Conservation (phyloP, 2,888 invertebrate genomes). For the Eupithecia vulgata region DNA sequence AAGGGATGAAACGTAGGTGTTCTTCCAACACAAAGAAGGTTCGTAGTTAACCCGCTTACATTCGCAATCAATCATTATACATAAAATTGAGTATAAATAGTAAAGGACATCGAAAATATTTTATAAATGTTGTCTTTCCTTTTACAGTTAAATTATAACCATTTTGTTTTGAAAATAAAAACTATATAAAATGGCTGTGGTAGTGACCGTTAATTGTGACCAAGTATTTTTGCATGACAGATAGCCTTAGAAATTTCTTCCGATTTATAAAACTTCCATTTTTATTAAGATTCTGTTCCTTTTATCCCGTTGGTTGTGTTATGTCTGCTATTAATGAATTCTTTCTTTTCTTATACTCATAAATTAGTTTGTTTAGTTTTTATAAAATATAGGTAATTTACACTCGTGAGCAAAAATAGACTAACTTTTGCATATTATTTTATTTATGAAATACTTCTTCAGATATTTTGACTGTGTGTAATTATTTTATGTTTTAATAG, state of each 20-base stretch:
- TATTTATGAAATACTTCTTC: background rate
- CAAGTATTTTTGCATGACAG: slow-evolving; percentile 13
- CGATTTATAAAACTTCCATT: slow-evolving; percentile 18
- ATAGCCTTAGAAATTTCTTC: slow-evolving; percentile 6
- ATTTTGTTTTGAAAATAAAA: background rate
- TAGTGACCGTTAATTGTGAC: slow-evolving; percentile 20
- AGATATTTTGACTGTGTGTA: background rate
- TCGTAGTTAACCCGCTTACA: too few species aligned
- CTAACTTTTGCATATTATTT: background rate
- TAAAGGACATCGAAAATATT: background rate
- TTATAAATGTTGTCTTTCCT: background rate
- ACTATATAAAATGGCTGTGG: slow-evolving; percentile 10
- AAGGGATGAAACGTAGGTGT: too few species aligned
- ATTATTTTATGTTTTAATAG: background rate
- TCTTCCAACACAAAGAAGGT: too few species aligned
- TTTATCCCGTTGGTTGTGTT: background rate
- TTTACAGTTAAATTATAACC: background rate
- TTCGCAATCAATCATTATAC: too few species aligned
- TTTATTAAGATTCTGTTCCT: background rate
- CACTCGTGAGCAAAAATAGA: background rate
- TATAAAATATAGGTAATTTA: background rate
- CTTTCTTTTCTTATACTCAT: background rate
- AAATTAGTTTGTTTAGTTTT: background rate
- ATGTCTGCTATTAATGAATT: background rate
- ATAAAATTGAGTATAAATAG: background rate